These are phyloP conservation scores for Cotesia congregata DNA, from an alignment of 2,888 invertebrate genomes.

Conservation along the genomic window DNA sequence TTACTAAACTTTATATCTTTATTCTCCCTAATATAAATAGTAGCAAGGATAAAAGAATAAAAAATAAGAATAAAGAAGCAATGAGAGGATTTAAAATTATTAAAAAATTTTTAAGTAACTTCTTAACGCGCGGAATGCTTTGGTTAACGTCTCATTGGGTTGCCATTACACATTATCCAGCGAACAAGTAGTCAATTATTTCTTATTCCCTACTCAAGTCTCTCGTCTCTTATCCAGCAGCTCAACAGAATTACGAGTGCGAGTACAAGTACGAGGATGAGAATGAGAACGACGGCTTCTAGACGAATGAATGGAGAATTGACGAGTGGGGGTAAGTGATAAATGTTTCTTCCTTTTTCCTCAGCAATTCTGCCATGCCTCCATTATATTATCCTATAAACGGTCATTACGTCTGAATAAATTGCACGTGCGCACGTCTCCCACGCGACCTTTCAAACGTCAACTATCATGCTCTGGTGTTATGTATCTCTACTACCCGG, in stretches of 20 bases:
- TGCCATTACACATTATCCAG: conserved; percentile 15
- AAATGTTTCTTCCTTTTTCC: conserved; percentile 46
- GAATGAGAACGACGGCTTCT: not conserved
- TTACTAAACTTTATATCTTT: not conserved
- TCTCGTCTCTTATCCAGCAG: not conserved
- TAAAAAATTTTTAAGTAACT: not conserved
- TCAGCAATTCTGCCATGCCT: not conserved
- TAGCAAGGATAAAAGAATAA: not conserved
- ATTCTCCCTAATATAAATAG: not conserved
- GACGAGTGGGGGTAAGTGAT: conserved; percentile 50
- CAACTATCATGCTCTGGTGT: not conserved
- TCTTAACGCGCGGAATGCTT: conserved; percentile 20
- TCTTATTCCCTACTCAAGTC: conserved; percentile 37
- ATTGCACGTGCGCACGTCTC: conserved; percentile 32
- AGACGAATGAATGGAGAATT: conserved; percentile 35
- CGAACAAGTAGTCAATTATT: conserved; percentile 48
- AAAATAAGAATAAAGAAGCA: not conserved
- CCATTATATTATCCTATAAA: conserved; percentile 54
- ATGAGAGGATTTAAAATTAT: not conserved
- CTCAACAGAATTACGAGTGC: conserved; percentile 42
- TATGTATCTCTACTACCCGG: not conserved
- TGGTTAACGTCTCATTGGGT: conserved; percentile 13
- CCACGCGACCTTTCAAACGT: conserved; percentile 38
- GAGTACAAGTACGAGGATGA: not conserved
- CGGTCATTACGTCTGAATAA: conserved; percentile 51